Percentiles rank a stretch among this genome's conserved stretches.
Conservation (phyloP, 1,140 invertebrate species). For the Acromyrmex charruanus region DNA sequence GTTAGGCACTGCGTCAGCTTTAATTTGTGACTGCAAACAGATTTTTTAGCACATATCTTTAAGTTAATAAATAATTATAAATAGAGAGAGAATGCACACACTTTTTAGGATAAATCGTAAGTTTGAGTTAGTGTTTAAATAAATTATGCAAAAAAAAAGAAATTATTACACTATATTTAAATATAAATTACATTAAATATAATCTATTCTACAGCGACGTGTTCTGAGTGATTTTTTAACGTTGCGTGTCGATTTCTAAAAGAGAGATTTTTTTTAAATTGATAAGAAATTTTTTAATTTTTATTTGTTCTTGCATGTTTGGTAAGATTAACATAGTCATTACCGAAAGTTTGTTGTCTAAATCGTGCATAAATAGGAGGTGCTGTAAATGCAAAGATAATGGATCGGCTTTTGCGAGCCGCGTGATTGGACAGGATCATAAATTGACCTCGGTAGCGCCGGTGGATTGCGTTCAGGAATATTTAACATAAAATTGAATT, state of each 20-base stretch:
- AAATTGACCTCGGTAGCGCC: conserved; percentile 78
- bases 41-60: not conserved
- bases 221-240: not conserved
- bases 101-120: not conserved
- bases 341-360: conserved; percentile 32
- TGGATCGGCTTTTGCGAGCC: conserved; percentile 77
- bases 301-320: not conserved
- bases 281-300: not conserved
- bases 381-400: conserved; percentile 71
- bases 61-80: not conserved
- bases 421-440: conserved; percentile 75
- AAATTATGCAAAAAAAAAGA: not conserved
- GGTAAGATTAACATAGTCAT: conserved; percentile 31
- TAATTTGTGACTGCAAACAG: not conserved
- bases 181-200: conserved; percentile 5
- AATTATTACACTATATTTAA: not conserved
- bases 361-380: conserved; percentile 3
- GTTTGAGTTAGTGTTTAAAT: not conserved
- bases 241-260: not conserved
- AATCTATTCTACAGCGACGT: not conserved
- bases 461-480: conserved; percentile 80
- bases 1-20: not conserved
- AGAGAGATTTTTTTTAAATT: not conserved
- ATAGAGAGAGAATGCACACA: too few relatives aligned
- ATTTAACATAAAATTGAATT: conserved; percentile 86